Evolutionary conservation across 1,140 invertebrate species (phyloP).

Genomic region (Halesus radiatus): DNA sequence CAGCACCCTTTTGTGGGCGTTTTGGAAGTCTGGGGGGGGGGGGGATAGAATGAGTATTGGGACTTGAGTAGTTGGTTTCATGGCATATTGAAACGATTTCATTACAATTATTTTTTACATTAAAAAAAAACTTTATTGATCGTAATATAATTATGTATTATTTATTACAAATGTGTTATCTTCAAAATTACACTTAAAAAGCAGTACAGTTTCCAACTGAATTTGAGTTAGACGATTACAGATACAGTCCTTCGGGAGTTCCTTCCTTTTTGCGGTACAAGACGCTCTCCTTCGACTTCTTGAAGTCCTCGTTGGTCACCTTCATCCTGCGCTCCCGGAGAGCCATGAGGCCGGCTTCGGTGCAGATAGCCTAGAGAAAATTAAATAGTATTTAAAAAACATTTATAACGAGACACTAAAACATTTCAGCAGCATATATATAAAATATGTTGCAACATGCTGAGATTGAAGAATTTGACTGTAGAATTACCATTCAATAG

Average conservation of each 20-base stretch:
- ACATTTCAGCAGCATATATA: no score
- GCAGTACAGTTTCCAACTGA: neutral
- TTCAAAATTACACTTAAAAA: slow-evolving; percentile 34
- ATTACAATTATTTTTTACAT: no score
- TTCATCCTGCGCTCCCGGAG: slow-evolving; percentile 98
- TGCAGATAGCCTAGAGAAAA: slow-evolving; percentile 93
- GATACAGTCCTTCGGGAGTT: slow-evolving; percentile 98
- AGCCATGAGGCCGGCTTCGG: slow-evolving; percentile 98
- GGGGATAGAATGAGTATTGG: no score
- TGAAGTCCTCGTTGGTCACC: slow-evolving; percentile 99
- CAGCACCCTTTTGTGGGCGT: no score
- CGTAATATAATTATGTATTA: slow-evolving; percentile 15
- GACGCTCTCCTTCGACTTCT: slow-evolving; percentile 99
- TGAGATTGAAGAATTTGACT: no score
- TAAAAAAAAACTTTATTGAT: slow-evolving; percentile 27
- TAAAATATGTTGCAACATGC: no score
- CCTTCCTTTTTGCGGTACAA: slow-evolving; percentile 99
- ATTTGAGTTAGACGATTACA: slow-evolving; percentile 73
- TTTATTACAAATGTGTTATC: slow-evolving; percentile 33
- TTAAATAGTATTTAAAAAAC: neutral
- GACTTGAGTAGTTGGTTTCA: no score
- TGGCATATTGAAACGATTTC: no score
- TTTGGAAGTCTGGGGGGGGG: no score
- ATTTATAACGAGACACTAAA: no score
- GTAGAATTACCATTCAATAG: no score